Evolutionary conservation across 2,113 vertebrate genomes (phyloP), one percentile per base, ranked within the genome.

Genomic region (Bucco capensis): DNA sequence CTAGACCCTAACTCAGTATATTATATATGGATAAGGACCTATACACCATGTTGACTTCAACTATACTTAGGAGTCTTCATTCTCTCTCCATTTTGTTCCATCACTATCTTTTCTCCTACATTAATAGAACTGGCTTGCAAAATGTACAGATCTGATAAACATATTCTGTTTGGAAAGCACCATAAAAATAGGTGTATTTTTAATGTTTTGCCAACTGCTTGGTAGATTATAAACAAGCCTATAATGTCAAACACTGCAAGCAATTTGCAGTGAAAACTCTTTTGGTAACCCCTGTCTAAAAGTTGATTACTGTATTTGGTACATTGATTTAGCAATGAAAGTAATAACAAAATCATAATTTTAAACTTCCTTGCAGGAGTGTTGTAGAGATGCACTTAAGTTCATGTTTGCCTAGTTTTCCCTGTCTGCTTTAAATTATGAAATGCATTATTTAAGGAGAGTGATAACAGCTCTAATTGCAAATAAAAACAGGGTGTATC

Each of bases 401-500:
- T 94, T 92, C 85, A 89, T 70, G 64, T 91, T 92, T 83, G 89
- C 49, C 47, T 83, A 80, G 75, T 70, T 94, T 91, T 92, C 85
- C 70, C 67, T 83, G 71, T 56, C 89, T 91, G 82, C 67, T 88
- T 94, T 91, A 94, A 94, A 95, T 95, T 95, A 89, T 91, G 51
- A 96, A 95, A 96, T 91, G 64, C 64, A 96, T 96, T 96, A 95
- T 95, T 96, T 96, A 94, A 94, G 79, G 72, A 86, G 79, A 74
- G 79, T 51, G 89, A 85, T 94, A 94, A 96, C 90, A 95, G 85
- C 72, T 95, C 85, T 95, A 95, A 96, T 95, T 96, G 85, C 93
- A 95, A 94, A 96, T 96, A 95, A 95, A 95, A 94, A 87, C 94
- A 96, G 94, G 93, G 93, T 94, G 88, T 89, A 95, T 88, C 89